Conservation (phyloP, 2,888 invertebrate genomes). For the Rambutsinella grinnellia region DNA sequence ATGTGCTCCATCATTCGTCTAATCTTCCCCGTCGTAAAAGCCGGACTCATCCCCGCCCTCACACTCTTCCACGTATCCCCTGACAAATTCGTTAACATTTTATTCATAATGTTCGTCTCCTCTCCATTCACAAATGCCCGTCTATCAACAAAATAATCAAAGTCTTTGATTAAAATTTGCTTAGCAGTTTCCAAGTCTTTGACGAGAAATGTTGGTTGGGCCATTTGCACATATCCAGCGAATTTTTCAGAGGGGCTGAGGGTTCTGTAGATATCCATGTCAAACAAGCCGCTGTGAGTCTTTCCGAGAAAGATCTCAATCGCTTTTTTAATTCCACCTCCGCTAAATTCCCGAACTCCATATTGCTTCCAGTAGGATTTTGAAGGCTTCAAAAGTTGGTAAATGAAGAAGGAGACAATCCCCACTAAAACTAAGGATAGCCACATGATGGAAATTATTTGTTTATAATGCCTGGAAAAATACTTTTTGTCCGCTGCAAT, state of each 20-base stretch:
- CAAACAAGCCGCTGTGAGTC: background rate
- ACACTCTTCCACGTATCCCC: conserved; percentile 23
- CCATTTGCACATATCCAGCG: conserved; percentile 11
- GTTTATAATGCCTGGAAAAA: too few relatives aligned
- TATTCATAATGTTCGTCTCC: background rate
- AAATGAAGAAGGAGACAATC: background rate
- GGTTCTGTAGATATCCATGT: conserved; percentile 6
- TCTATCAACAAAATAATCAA: conserved; percentile 41
- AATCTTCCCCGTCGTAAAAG: conserved; percentile 34
- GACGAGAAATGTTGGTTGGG: conserved; percentile 5
- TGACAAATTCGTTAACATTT: background rate
- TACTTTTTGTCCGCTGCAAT: too few relatives aligned
- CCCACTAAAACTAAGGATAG: background rate
- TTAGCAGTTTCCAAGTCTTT: conserved; percentile 45
- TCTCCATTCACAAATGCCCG: conserved; percentile 1
- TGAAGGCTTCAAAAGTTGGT: background rate
- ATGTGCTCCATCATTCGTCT: conserved; percentile 22
- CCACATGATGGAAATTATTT: background rate
- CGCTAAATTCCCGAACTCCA: conserved; percentile 13
- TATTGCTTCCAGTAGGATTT: conserved; percentile 15
- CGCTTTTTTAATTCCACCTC: background rate
- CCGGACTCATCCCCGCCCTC: conserved; percentile 10
- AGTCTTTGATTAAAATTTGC: conserved; percentile 50
- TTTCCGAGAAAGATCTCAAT: conserved; percentile 3
- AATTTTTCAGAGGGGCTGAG: conserved; percentile 21